A percentile compares a stretch with the other conserved stretches of the same genome.
Evolutionary conservation across 2,113 vertebrate genomes (phyloP).

Genomic region (Melanostigma gelatinosum): DNA sequence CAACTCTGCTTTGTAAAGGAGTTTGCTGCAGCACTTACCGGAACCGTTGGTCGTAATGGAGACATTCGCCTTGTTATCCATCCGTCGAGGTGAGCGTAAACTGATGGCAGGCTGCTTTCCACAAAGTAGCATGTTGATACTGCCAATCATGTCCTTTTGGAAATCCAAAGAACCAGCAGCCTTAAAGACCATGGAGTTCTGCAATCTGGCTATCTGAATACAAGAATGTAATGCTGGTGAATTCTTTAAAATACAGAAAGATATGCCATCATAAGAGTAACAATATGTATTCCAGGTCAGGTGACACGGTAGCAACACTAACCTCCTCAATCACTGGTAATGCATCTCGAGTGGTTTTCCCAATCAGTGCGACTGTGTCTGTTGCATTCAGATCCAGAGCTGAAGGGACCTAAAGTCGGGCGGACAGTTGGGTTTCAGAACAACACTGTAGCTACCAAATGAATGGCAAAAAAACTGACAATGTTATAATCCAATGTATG

Average conservation of each 20-base stretch:
- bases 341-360: slow-evolving; percentile 45
- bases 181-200: slow-evolving; percentile 53
- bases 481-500: background rate
- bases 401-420: slow-evolving; percentile 50
- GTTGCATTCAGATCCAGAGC: slow-evolving; percentile 22
- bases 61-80: slow-evolving; percentile 10
- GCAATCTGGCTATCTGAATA: slow-evolving; percentile 62
- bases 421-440: background rate
- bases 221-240: background rate
- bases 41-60: slow-evolving; percentile 57
- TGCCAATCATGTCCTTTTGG: slow-evolving; percentile 64
- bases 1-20: slow-evolving; percentile 14
- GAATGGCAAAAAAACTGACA: background rate
- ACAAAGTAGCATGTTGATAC: slow-evolving; percentile 75
- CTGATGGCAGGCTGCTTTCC: slow-evolving; percentile 38
- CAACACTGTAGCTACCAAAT: background rate
- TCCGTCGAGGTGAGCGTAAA: slow-evolving; percentile 19
- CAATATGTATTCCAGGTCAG: background rate
- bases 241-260: background rate
- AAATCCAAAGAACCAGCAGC: slow-evolving; percentile 70
- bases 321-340: slow-evolving; percentile 72
- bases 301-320: slow-evolving; percentile 15
- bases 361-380: slow-evolving; percentile 34
- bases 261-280: background rate
- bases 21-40: slow-evolving; percentile 63